Conservation (phyloP, 1,140 invertebrate genomes). For the Leguminivora glycinivorella region DNA sequence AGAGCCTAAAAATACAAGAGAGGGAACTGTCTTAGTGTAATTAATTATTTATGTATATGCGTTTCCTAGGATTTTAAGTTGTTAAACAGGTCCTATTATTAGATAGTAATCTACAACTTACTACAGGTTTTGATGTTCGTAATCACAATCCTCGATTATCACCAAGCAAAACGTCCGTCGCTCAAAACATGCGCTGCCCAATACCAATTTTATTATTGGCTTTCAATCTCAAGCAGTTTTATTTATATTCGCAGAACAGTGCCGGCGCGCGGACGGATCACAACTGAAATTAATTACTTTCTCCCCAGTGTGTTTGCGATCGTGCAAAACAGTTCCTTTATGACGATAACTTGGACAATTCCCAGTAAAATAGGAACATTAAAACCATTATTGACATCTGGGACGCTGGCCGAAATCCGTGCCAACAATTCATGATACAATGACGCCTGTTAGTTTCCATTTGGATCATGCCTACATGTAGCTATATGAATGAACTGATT, state of each 20-base stretch:
- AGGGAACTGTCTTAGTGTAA: no score
- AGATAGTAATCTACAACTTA: background rate
- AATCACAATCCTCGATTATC: constrained; percentile 13
- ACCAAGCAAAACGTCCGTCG: constrained; percentile 8
- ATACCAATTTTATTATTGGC: constrained; percentile 57
- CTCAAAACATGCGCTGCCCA: constrained; percentile 30
- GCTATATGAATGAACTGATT: background rate
- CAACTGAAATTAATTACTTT: constrained; percentile 71
- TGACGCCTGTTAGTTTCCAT: constrained; percentile 38
- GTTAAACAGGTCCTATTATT: background rate
- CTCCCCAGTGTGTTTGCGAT: constrained; percentile 49
- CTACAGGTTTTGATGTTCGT: background rate
- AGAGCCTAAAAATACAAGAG: no score
- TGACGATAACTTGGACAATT: constrained; percentile 72
- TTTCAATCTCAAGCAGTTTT: constrained; percentile 50
- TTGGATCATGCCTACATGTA: constrained; percentile 15
- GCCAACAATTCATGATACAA: constrained; percentile 62
- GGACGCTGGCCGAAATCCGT: constrained; percentile 68
- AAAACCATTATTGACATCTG: constrained; percentile 66
- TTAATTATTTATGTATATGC: constrained; percentile 47
- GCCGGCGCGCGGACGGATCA: constrained; percentile 54
- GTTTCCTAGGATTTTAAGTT: constrained; percentile 9
- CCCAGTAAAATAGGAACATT: constrained; percentile 70
- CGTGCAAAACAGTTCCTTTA: constrained; percentile 43
- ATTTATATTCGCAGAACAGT: constrained; percentile 63